Evolutionary conservation across 2,888 invertebrate genomes (phyloP).

Genomic region (Chaetoderma sp.): DNA sequence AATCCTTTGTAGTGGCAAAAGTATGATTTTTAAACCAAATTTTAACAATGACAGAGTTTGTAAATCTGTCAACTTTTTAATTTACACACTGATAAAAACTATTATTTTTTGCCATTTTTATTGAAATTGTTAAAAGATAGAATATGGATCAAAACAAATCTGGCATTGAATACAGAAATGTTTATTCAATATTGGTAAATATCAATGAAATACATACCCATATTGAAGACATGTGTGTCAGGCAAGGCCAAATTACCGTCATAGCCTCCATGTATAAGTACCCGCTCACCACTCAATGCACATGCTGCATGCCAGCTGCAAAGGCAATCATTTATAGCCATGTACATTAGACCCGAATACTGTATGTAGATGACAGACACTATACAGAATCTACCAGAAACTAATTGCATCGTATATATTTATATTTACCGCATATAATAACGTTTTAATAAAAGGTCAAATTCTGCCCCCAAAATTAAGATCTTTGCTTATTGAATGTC

Average conservation of each 20-base stretch:
- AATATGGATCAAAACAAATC: not conserved
- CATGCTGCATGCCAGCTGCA: slow-evolving; percentile 63
- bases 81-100: no score
- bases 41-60: no score
- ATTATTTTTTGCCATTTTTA: no score
- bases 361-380: not conserved
- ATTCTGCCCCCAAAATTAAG: no score
- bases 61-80: no score
- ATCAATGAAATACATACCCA: slow-evolving; percentile 46
- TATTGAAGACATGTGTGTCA: slow-evolving; percentile 61
- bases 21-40: no score
- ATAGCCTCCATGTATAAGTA: slow-evolving; percentile 67
- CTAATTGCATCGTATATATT: no score
- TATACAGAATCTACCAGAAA: no score
- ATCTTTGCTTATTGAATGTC: no score
- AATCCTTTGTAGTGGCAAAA: no score
- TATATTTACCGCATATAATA: no score
- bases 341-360: not conserved
- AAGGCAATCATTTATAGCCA: slow-evolving; percentile 2
- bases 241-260: slow-evolving; percentile 62
- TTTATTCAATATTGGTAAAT: not conserved
- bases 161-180: not conserved
- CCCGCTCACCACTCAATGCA: slow-evolving; percentile 54
- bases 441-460: no score
- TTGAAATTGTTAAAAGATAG: not conserved